Evolutionary conservation across 2,888 invertebrate species (phyloP), one percentile per base, ranked within the genome.

Genomic region (Chrysolina oricalcia): DNA sequence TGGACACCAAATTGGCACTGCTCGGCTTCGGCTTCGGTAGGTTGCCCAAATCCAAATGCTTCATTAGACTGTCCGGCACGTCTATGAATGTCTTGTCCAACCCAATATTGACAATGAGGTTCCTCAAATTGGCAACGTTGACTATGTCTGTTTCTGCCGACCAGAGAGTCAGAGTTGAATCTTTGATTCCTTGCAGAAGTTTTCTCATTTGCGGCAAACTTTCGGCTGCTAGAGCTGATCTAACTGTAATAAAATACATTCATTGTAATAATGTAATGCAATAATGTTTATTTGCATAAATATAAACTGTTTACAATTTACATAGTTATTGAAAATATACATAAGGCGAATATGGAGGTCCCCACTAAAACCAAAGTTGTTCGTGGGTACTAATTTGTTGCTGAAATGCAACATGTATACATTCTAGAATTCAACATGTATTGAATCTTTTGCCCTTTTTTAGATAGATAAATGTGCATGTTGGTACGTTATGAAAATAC

Each of bases 71-170:
- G 2, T 91, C 89, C 0, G 96, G 96, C 2, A 97, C 92, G 87
- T 97, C 97, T 77, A 96, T 88, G 87, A 93, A 97, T 2, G 95
- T 92, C 78, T 92, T 91, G 78, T 93, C 90, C 5, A 92, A 84
- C 0, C 95, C 95, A 23, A 94, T 90, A 0, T 91, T 89, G 50
- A 91, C 90, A 79, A 96, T 93, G 50, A 97, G 89, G 11, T 91
- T 88, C 3, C 93, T 90, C 69, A 97, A 90, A 64, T 92, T 90
- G 2, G 90, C 88, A 4, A 93, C 91, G 84, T 95, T 91, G 19
- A 96, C 94, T 15, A 89, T 86, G 86, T 97, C 96, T 0, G 96
- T 96, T 43, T 89, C 90, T 63, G 91, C 90, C 2, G 94, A 93
- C 97, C 97, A 97, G 70, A 97, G 91, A 0, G 97, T 97, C 77